These are phyloP conservation scores for Pachydiplax longipennis DNA, from an alignment of 2,888 invertebrate genomes.

Conservation along the genomic window DNA sequence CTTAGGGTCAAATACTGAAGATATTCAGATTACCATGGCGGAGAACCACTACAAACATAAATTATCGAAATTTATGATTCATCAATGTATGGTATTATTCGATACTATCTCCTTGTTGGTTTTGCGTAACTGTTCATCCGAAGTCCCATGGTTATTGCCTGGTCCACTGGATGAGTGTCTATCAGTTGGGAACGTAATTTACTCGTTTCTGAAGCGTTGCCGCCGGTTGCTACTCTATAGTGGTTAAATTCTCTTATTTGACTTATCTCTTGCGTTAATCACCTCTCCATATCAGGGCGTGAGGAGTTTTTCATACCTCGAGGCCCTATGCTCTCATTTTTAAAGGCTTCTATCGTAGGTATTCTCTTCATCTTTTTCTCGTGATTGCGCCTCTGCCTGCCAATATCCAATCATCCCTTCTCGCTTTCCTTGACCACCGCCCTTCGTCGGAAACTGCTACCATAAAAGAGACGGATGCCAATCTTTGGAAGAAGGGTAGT, in stretches of 20 bases:
- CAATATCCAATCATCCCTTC: not conserved
- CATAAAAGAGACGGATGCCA: not conserved
- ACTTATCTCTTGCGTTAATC: not conserved
- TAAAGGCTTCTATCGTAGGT: not conserved
- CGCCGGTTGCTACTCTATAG: not conserved
- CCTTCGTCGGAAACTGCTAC: not conserved
- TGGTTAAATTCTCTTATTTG: not conserved
- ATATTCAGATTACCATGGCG: no score
- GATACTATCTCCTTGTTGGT: conserved; percentile 19
- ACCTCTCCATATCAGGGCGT: not conserved
- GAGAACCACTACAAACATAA: no score
- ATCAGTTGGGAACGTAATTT: not conserved
- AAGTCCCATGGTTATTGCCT: not conserved
- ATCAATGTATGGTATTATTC: not conserved
- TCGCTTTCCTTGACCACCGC: not conserved
- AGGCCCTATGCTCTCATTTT: not conserved
- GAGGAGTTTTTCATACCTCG: not conserved
- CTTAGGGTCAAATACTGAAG: no score
- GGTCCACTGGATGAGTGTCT: not conserved
- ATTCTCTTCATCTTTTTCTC: not conserved
- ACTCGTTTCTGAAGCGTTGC: not conserved
- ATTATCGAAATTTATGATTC: no score
- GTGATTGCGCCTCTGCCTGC: not conserved
- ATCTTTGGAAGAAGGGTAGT: no score
- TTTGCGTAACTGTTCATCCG: not conserved